phyloP scores from a whole-genome alignment of 30 jellyfish, hydroid and myxozoan genomes.

The Aurelia sp. region DNA sequence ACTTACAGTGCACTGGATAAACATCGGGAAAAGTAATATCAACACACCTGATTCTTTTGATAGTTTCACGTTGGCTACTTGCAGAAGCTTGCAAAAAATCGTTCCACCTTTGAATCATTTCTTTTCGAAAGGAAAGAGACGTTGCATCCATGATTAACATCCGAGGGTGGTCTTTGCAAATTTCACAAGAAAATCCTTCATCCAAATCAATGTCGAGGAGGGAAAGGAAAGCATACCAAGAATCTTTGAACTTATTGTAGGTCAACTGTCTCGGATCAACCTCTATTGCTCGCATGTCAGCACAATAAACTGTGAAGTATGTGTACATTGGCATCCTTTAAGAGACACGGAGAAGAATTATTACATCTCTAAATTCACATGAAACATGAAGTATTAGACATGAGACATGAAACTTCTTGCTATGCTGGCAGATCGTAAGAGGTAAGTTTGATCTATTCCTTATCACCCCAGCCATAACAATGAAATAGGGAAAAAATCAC shows the following conservation, averaged over 20 bases:
- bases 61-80: neutral
- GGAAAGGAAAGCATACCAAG: no score
- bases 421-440: no score
- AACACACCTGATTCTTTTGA: constrained; percentile 1
- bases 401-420: no score
- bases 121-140: constrained; percentile 9
- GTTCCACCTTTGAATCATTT: neutral
- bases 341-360: no score
- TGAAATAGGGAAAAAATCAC: neutral
- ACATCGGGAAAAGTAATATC: neutral
- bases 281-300: no score
- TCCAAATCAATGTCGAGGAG: neutral
- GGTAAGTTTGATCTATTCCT: neutral
- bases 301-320: no score
- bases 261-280: no score
- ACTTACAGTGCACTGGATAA: neutral
- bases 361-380: no score
- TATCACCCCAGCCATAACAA: neutral
- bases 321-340: no score
- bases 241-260: no score
- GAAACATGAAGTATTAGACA: no score
- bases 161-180: neutral
- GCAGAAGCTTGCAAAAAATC: neutral
- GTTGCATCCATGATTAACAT: constrained; percentile 9
- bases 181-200: neutral